Conservation (phyloP, 2,888 invertebrate species). For the Zootermopsis nevadensis region DNA sequence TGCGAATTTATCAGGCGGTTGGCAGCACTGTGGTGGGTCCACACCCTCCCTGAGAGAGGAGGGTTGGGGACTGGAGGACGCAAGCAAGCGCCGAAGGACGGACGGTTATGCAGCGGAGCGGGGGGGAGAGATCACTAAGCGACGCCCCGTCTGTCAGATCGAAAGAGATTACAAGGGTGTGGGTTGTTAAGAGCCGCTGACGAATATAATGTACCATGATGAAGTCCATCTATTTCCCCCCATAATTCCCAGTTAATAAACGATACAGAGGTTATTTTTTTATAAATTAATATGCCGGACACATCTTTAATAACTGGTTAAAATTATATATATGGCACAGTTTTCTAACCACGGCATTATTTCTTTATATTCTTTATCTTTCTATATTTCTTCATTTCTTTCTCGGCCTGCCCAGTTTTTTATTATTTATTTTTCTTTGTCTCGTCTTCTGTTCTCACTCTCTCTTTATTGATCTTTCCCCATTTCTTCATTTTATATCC, state of each 20-base stretch:
- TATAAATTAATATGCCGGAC: neutral
- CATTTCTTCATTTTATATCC: too few species aligned
- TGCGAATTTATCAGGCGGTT: neutral
- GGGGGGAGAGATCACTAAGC: neutral
- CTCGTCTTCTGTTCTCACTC: too few species aligned
- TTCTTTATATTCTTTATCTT: too few species aligned
- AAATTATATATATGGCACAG: too few species aligned
- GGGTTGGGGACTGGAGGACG: neutral
- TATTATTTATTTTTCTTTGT: too few species aligned
- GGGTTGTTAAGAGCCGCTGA: neutral
- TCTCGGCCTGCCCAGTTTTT: too few species aligned
- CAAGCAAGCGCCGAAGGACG: neutral
- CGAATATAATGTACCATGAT: neutral
- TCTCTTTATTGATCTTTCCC: too few species aligned
- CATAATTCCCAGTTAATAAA: neutral
- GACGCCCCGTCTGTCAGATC: conserved; percentile 16
- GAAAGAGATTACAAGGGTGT: neutral
- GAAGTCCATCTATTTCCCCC: neutral
- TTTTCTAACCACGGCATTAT: too few species aligned
- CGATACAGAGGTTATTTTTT: neutral
- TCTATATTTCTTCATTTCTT: too few species aligned
- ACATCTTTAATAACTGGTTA: too few species aligned
- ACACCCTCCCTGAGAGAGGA: neutral
- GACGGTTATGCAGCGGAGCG: neutral
- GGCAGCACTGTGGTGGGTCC: conserved; percentile 11